These are phyloP conservation scores for Paelopatides confundens DNA, from an alignment of 53 echinoderm and acorn worm genomes.

Conservation along the genomic window DNA sequence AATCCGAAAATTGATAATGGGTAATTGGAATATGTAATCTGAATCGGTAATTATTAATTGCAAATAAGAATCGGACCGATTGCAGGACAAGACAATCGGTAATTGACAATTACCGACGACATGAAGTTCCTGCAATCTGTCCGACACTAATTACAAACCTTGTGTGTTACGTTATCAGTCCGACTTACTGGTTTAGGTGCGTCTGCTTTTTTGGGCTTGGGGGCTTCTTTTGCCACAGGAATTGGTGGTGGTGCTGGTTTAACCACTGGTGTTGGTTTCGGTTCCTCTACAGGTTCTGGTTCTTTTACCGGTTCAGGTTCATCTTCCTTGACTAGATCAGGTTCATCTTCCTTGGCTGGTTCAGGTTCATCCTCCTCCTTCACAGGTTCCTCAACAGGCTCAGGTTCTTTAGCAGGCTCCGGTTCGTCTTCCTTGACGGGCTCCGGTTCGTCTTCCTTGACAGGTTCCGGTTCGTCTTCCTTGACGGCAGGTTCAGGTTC, in stretches of 20 bases:
- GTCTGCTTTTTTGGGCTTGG: slow-evolving; percentile 33
- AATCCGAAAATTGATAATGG: too few species aligned
- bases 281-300: slow-evolving; percentile 70
- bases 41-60: too few species aligned
- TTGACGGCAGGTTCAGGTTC: slow-evolving; percentile 58
- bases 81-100: too few species aligned
- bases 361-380: slow-evolving; percentile 33
- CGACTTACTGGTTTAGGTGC: slow-evolving; percentile 14
- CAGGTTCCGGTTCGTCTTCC: slow-evolving; percentile 43
- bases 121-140: too few species aligned
- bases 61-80: too few species aligned
- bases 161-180: too few species aligned
- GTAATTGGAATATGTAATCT: too few species aligned
- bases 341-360: slow-evolving; percentile 56
- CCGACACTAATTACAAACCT: too few species aligned
- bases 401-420: slow-evolving; percentile 10
- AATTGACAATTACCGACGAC: too few species aligned
- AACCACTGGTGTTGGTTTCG: slow-evolving; percentile 44
- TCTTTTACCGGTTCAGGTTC: slow-evolving; percentile 52
- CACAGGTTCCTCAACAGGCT: slow-evolving; percentile 10
- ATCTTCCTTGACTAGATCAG: slow-evolving; percentile 66
- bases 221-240: slow-evolving; percentile 38
- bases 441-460: slow-evolving; percentile 50
- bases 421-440: not conserved
- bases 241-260: slow-evolving; percentile 51